Evolutionary conservation across 1,140 invertebrate genomes (phyloP).

Genomic region (Leptopilina boulardi): DNA sequence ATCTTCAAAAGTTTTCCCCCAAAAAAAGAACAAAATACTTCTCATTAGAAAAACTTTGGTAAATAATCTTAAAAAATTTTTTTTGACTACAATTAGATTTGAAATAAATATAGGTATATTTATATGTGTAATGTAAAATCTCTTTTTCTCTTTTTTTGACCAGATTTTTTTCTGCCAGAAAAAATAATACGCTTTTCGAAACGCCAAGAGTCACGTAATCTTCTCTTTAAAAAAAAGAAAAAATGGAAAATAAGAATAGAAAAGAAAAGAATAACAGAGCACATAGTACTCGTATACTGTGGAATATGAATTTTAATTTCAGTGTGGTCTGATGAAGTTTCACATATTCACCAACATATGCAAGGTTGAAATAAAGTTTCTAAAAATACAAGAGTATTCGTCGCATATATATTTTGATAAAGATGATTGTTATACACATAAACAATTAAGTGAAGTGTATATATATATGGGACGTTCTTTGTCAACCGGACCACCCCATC

Average conservation of each 20-base stretch:
- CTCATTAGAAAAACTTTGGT: too few relatives aligned
- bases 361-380: neutral
- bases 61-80: too few relatives aligned
- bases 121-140: too few relatives aligned
- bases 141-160: neutral
- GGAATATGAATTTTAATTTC: slow-evolving; percentile 15
- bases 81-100: too few relatives aligned
- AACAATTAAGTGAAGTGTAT: too few relatives aligned
- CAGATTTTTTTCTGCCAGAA: neutral
- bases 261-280: slow-evolving; percentile 23
- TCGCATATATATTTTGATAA: neutral
- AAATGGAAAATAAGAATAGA: neutral
- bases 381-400: neutral
- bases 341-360: neutral
- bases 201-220: slow-evolving; percentile 5
- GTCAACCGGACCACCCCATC: too few relatives aligned
- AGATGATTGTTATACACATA: neutral
- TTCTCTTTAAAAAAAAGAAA: neutral
- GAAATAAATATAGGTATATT: too few relatives aligned
- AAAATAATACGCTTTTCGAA: neutral
- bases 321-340: slow-evolving; percentile 11
- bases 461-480: too few relatives aligned
- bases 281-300: slow-evolving; percentile 11
- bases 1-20: too few relatives aligned
- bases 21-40: too few relatives aligned